Evolutionary conservation across 2,113 vertebrate genomes (phyloP), one percentile per base, ranked within the genome.

Genomic region (Piaya cayana): DNA sequence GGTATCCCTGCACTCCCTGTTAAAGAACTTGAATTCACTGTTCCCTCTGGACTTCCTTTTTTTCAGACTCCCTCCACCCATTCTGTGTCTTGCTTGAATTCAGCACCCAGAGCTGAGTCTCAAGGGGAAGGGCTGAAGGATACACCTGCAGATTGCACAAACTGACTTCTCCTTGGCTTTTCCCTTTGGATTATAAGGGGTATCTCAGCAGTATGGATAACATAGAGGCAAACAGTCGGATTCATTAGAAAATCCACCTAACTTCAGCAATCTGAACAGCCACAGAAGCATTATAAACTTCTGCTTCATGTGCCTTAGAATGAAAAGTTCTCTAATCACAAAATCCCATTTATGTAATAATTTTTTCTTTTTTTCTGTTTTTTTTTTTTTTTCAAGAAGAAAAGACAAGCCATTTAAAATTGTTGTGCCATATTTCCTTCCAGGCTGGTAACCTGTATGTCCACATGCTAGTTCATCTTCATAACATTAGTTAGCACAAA

Each of bases 401-500:
- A 92, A 88, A 88, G 76, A 81, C 39, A 79, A 56, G 47, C 11
- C 76, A 50, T 88, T 93, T 93, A 85, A 93, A 93, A 95, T 25
- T 92, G 29, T 69, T 96, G 68, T 69, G 76, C 85, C 69, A 39
- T 96, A 92, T 49, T 25, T 49, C 71, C 37, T 96, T 92, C 55
- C 32, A 87, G 65, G 27, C 74, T 92, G 52, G 18, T 91, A 96
- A 97, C 69, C 56, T 92, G 78, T 78, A 87, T 91, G 88, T 84
- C 88, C 81, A 21, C 15, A 39, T 11, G 34, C 82, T 34, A 13
- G 65, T 96, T 94, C 74, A 94, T 67, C 88, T 25, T 34, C 26
- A 89, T 53, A 53, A 32, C 75, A 75, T 91, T 71, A 93, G 80
- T 90, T 94, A 89, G 88, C 80, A 86, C 11, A 74, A 97, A 97